These are phyloP conservation scores for Carlito syrichta DNA, from an alignment of 2,113 vertebrate species.

Conservation along the genomic window DNA sequence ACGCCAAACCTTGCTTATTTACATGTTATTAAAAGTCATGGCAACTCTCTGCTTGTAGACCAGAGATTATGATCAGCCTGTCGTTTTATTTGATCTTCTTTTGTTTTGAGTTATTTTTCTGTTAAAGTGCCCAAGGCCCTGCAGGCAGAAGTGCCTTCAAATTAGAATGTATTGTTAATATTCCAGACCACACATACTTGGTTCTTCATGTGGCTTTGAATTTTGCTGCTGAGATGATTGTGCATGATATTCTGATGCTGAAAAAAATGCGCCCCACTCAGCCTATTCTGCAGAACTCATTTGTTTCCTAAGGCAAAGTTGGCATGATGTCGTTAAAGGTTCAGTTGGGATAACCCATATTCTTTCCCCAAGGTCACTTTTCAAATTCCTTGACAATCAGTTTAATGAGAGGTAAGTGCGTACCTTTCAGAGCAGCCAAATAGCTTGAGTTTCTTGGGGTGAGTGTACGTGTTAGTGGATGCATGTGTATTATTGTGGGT, in stretches of 20 bases:
- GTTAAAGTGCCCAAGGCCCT: conserved; percentile 37
- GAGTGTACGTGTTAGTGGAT: neutral
- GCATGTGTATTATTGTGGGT: neutral
- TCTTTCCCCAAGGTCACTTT: conserved; percentile 35
- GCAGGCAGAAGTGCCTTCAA: conserved; percentile 56
- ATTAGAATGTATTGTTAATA: conserved; percentile 63
- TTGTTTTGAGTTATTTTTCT: conserved; percentile 61
- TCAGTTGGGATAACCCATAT: neutral
- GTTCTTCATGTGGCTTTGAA: conserved; percentile 34
- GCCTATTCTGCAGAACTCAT: conserved; percentile 29
- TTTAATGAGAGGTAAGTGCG: conserved; percentile 42
- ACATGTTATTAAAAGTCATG: conserved; percentile 6
- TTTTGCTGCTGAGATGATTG: conserved; percentile 36
- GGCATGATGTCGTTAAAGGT: conserved; percentile 28
- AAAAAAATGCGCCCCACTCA: conserved; percentile 34
- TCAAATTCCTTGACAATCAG: conserved; percentile 47
- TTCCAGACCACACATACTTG: conserved; percentile 48
- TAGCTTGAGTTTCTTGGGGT: neutral
- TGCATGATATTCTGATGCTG: neutral
- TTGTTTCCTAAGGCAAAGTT: conserved; percentile 40
- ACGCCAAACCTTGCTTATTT: neutral
- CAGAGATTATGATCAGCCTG: conserved; percentile 5
- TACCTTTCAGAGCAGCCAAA: neutral
- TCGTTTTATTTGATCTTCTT: conserved; percentile 50
- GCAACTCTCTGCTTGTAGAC: neutral